Conservation (phyloP, 92 coral and sea anemone species). For the Desmophyllum pertusum region DNA sequence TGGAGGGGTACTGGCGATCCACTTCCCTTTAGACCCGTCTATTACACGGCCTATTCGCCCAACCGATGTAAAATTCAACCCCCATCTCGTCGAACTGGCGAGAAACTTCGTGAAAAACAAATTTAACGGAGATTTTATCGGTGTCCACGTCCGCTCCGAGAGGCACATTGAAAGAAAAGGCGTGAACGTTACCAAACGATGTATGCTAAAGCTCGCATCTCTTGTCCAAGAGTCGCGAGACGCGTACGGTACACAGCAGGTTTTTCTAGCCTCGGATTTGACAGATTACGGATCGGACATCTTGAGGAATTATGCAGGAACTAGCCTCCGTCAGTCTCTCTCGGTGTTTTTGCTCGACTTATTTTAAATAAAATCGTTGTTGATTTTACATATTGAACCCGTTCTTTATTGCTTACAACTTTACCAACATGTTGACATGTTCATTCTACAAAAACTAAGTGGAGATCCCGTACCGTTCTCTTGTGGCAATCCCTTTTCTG, state of each 20-base stretch:
- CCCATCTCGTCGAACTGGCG: slow-evolving; percentile 74
- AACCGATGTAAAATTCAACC: slow-evolving; percentile 80
- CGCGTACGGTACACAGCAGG: slow-evolving; percentile 46
- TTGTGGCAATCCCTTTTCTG: too few species aligned
- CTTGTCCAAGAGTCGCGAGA: slow-evolving; percentile 69
- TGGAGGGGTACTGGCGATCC: slow-evolving; percentile 93
- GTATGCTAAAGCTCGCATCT: slow-evolving; percentile 76
- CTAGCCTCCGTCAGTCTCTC: slow-evolving; percentile 65
- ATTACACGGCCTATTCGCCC: slow-evolving; percentile 71
- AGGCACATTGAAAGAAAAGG: slow-evolving; percentile 87
- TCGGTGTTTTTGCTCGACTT: slow-evolving; percentile 54
- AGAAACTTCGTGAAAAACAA: slow-evolving; percentile 60
- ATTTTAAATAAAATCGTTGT: too few species aligned
- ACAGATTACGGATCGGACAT: slow-evolving; percentile 95
- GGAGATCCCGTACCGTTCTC: too few species aligned
- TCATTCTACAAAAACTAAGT: too few species aligned
- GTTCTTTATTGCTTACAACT: too few species aligned
- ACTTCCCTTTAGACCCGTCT: slow-evolving; percentile 76
- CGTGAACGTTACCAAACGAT: slow-evolving; percentile 80
- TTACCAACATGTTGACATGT: too few species aligned
- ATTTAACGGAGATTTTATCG: slow-evolving; percentile 73
- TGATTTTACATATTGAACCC: too few species aligned
- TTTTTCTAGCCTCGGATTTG: slow-evolving; percentile 90
- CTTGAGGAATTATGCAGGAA: slow-evolving; percentile 53
- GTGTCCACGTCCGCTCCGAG: slow-evolving; percentile 93